Evolutionary conservation across 2,113 vertebrate species (phyloP).

Genomic region (Otocyon megalotis): DNA sequence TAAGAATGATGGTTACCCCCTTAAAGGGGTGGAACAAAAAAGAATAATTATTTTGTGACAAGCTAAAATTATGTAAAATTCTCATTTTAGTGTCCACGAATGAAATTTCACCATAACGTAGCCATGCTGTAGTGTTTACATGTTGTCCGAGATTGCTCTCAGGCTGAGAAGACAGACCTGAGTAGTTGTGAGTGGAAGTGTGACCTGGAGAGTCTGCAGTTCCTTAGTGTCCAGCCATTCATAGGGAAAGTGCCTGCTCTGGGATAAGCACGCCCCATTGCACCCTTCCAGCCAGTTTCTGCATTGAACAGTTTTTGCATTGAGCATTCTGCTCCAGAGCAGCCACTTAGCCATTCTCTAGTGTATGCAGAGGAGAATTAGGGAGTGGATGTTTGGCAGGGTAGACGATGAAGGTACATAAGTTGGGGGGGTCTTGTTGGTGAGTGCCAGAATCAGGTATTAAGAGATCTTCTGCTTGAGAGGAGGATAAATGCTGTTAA

Average conservation of each 20-base stretch:
- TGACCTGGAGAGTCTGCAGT: background rate
- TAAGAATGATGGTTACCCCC: background rate
- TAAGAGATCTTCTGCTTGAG: background rate
- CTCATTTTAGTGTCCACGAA: background rate
- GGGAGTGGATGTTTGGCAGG: background rate
- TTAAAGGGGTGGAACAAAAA: background rate
- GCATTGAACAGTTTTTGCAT: too few species aligned
- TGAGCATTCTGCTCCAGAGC: fast-evolving
- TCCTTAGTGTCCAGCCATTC: background rate
- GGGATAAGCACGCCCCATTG: fast-evolving
- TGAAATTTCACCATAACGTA: background rate
- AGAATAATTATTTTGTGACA: background rate
- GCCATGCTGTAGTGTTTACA: fast-evolving
- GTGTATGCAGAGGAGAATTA: background rate
- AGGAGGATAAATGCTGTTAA: background rate
- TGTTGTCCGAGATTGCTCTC: background rate
- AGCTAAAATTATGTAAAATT: background rate
- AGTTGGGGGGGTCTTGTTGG: too few species aligned
- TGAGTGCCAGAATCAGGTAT: background rate
- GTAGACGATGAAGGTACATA: background rate
- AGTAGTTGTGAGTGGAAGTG: background rate
- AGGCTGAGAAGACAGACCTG: fast-evolving
- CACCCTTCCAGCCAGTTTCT: background rate
- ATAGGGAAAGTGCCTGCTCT: fast-evolving
- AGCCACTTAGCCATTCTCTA: background rate